Evolutionary conservation across 2,888 invertebrate species (phyloP).

Genomic region (Resseliella maxima): DNA sequence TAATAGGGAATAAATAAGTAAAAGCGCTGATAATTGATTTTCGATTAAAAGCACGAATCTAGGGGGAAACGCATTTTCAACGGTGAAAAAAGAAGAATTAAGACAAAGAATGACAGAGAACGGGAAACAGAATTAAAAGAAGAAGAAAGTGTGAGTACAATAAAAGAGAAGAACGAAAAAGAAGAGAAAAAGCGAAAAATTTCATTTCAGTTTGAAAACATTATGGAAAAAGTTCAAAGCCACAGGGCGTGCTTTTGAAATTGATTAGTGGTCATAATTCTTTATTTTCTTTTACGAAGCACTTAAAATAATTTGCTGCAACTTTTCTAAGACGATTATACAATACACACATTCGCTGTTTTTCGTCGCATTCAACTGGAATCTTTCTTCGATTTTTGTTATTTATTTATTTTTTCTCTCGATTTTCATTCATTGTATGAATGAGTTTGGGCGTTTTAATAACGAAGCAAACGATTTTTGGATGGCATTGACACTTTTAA

Average conservation of each 20-base stretch:
- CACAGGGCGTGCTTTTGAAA: slow-evolving; percentile 35
- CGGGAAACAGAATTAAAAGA: no score
- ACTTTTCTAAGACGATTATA: slow-evolving; percentile 42
- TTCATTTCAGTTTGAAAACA: slow-evolving; percentile 12
- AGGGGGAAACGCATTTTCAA: neutral
- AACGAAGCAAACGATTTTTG: neutral
- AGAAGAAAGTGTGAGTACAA: no score
- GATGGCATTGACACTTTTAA: slow-evolving; percentile 13
- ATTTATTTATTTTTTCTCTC: neutral
- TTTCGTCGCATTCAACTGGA: neutral
- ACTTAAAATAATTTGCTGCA: slow-evolving; percentile 18
- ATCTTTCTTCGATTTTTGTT: neutral
- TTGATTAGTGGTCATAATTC: slow-evolving; percentile 47
- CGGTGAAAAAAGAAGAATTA: neutral
- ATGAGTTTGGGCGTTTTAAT: neutral
- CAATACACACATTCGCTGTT: neutral
- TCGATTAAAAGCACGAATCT: slow-evolving; percentile 39
- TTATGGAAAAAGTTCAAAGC: neutral
- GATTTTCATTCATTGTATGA: neutral
- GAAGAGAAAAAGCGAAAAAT: neutral
- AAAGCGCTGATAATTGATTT: slow-evolving; percentile 40
- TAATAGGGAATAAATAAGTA: slow-evolving; percentile 28
- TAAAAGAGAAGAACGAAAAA: no score
- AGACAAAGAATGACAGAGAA: neutral
- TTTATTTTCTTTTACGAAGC: neutral